Base-by-base conservation (phyloP, 64 coral and sea anemone genomes). In the Platygyra sinensis region DNA sequence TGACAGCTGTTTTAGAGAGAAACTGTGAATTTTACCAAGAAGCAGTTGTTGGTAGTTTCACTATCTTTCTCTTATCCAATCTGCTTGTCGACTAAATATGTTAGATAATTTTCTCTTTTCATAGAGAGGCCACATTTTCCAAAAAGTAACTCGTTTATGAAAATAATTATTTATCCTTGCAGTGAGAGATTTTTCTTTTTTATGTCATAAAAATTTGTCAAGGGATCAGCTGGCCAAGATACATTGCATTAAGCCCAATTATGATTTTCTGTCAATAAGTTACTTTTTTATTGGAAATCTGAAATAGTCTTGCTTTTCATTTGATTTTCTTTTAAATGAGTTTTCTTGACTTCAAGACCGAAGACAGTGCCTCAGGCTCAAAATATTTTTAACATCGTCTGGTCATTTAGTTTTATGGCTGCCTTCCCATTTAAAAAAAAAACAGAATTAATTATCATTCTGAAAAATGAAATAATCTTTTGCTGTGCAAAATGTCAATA, bases 1-100 rank as follows among this genome's bases (percentile, higher is more conserved):
- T 18, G 63, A 28, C 81, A 85, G 81, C 81, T 85, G 81, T 49
- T 71, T 85, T 69, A 39, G 22, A 51, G 27, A 72, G 81, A 85
- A 85, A 85, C 31, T 83, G 60, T 28, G 76, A 79, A 83, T 42
- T 64, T 83, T 83, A 67, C 57, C 60, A 39, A 39, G 22, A 38
- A n/a, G 42, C 39, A 52, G 20, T 71, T 51, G 20, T 71, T n/a
- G n/a, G 25, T 32, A 28, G 20, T 51, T 10, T 20, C 25, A 52
- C 16, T 71, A 12, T 69, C 22, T n/a, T 52, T 51, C 49, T n/a
- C 12, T 51, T 49, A 1, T 49, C 31, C 30, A 49, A 63, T 85
- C 38, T 85, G 8, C 5, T 51, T 22, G 16, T 19, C 16, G 0
- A 6, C 54, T 36, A 16, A 31, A 80, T 61, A 39, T 85, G 12